A percentile compares a stretch with the other conserved stretches of the same genome.
These are phyloP conservation scores for Drosophila rufa DNA, from an alignment of 1,140 invertebrate genomes.

Conservation along the genomic window DNA sequence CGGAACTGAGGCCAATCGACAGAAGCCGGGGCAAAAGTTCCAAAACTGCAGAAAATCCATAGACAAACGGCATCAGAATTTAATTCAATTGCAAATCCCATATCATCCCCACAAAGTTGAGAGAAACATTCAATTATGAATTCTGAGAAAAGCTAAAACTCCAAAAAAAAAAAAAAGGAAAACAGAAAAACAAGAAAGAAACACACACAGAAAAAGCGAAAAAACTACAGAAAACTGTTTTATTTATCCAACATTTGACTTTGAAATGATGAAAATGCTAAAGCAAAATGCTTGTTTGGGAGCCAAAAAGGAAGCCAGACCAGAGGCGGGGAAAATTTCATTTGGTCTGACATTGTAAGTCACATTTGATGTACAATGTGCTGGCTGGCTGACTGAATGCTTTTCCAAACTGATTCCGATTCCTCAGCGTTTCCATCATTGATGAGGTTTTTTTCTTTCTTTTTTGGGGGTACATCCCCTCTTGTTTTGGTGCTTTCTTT, in stretches of 20 bases:
- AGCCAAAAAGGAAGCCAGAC: constrained; percentile 1
- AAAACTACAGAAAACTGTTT: constrained; percentile 62
- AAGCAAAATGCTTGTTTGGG: constrained; percentile 33
- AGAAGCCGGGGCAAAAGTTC: constrained; percentile 19
- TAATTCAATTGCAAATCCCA: constrained; percentile 60
- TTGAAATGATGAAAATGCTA: constrained; percentile 62
- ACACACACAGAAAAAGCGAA: constrained; percentile 13
- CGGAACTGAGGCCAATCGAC: constrained; percentile 13
- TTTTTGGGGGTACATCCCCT: neutral
- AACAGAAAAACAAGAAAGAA: neutral
- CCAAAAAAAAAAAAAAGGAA: neutral
- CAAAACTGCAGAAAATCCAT: constrained; percentile 33
- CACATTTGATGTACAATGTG: constrained; percentile 61
- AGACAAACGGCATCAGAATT: constrained; percentile 55
- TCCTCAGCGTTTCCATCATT: constrained; percentile 26
- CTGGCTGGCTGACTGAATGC: neutral
- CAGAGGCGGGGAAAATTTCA: constrained; percentile 38
- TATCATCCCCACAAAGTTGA: constrained; percentile 48
- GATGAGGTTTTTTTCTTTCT: constrained; percentile 11
- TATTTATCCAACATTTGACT: constrained; percentile 67
- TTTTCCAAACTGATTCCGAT: constrained; percentile 4
- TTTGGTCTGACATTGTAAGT: constrained; percentile 59
- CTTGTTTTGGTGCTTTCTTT: too few relatives aligned
- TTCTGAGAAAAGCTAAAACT: constrained; percentile 47
- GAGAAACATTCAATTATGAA: constrained; percentile 62